These are phyloP conservation scores for Lasioglossum morio DNA, from an alignment of 2,888 invertebrate species.

Conservation along the genomic window DNA sequence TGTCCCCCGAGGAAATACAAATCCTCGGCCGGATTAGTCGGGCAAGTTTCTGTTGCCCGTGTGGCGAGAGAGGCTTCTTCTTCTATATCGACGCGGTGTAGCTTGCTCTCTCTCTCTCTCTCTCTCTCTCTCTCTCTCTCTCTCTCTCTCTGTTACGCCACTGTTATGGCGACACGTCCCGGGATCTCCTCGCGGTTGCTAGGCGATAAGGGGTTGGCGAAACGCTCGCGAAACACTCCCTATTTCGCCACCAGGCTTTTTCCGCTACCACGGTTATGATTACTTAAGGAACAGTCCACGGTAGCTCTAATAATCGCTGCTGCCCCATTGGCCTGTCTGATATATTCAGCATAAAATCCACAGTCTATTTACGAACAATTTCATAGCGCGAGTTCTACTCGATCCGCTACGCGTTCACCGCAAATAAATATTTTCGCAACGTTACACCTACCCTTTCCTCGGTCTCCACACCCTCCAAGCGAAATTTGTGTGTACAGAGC, in stretches of 20 bases:
- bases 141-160: not conserved
- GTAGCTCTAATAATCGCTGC: not conserved
- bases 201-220: constrained; percentile 5
- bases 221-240: not conserved
- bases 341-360: too few relatives aligned
- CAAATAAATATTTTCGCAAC: not conserved
- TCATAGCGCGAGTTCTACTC: not conserved
- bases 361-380: too few relatives aligned
- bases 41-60: constrained; percentile 23
- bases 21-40: constrained; percentile 19
- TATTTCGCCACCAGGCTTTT: constrained; percentile 5
- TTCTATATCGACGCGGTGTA: constrained; percentile 6
- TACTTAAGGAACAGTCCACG: not conserved
- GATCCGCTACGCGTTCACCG: not conserved
- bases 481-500: not conserved
- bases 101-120: not conserved
- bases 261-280: not conserved
- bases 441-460: not conserved
- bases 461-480: not conserved
- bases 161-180: constrained; percentile 10
- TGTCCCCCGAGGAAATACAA: constrained; percentile 14
- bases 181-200: constrained; percentile 10
- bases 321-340: not conserved
- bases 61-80: constrained; percentile 5
- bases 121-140: not conserved